Base-by-base conservation (phyloP, 2,888 invertebrate species). In the Leptinotarsa peninsularis region DNA sequence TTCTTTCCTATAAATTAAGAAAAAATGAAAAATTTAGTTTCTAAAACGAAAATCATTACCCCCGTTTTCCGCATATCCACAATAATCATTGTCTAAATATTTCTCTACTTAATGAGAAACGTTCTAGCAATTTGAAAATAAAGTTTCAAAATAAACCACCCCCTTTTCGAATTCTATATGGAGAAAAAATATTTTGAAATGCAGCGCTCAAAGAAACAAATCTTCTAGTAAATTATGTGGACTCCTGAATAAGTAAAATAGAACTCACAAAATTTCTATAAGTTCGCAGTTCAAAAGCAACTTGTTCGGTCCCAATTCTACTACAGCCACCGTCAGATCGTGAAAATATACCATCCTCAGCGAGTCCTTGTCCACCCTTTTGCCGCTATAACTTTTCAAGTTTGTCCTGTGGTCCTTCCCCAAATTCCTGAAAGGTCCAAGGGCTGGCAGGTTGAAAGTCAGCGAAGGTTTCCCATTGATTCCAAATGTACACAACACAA, bases 241-340 rank as follows among this genome's bases (percentile, higher is more conserved):
- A 43, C 43, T 52, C 18, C 13, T 43, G 5, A 49, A 27, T 49
- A 2, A 54, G 52, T 1, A 63, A 49, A 71, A 27, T 50, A 54
- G 3, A 79, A 94, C 96, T 95, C 89, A 96, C 96, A 93, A 93
- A 81, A 95, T 94, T 91, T 96, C 96, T 85, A 96, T 93, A 83
- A 96, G 91, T 87, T 95, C 94, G 87, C 96, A 96, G 85, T 93
- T 93, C 69, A 93, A 90, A 76, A 95, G 89, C 83, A 93, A 88
- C 86, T 94, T 94, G 77, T 91, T 91, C 7, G 91, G 90, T 4
- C 93, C 94, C 75, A 95, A 90, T 87, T 96, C 95, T 66, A 95
- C 93, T 63, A 96, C 92, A 2, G 95, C 96, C 63, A 96, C 93
- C 1, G 96, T 95, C 88, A 94, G 94, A 84, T 95, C 96, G 88